phyloP scores from a whole-genome alignment of 1,140 invertebrate species.

The Bombus soroeensis region DNA sequence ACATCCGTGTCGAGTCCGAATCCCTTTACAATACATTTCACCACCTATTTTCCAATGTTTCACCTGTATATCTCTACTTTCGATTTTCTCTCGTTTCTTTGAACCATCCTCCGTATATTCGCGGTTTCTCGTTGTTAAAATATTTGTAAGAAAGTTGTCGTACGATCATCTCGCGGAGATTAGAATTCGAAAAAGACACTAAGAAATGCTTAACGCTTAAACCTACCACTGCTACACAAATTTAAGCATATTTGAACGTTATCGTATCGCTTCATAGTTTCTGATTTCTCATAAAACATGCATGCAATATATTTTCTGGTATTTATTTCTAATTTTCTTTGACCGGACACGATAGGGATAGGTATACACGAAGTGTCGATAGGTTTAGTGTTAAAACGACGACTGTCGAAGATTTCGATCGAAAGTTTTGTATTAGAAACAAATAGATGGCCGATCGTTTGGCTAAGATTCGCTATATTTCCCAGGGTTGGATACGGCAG shows the following conservation, averaged over 20 bases:
- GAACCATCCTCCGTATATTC: neutral
- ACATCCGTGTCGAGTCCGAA: neutral
- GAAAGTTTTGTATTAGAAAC: neutral
- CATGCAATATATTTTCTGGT: too few species aligned
- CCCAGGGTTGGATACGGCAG: neutral
- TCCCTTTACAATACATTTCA: neutral
- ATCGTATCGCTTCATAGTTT: too few species aligned
- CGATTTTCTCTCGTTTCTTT: neutral
- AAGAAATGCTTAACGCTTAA: too few species aligned
- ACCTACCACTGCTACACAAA: too few species aligned
- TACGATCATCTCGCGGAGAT: too few species aligned
- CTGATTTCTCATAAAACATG: too few species aligned
- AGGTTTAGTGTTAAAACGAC: neutral
- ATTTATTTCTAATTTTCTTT: too few species aligned
- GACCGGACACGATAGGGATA: too few species aligned
- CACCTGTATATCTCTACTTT: neutral
- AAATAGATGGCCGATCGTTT: neutral
- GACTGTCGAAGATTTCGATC: neutral
- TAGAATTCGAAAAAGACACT: too few species aligned
- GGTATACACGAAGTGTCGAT: too few species aligned
- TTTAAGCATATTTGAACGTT: too few species aligned
- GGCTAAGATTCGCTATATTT: neutral
- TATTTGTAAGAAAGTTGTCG: neutral
- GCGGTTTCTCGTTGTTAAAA: neutral
- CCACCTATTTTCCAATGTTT: neutral